phyloP scores from a whole-genome alignment of 2,888 invertebrate genomes.

The Mechanitis messenoides region DNA sequence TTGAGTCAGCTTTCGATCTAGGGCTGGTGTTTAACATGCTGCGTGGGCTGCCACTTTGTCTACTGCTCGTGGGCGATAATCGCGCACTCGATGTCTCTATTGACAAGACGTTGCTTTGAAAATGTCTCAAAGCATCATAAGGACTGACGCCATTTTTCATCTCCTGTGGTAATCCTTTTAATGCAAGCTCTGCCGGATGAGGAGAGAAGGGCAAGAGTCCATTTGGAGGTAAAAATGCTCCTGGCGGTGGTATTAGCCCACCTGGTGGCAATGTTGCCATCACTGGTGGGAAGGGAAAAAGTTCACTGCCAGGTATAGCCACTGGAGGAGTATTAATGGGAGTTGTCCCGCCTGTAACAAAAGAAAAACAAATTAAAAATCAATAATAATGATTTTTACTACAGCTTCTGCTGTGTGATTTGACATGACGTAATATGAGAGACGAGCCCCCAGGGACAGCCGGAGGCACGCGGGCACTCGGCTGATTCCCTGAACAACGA shows the following conservation, averaged over 20 bases:
- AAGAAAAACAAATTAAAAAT: constrained; percentile 34
- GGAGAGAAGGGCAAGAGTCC: constrained; percentile 73
- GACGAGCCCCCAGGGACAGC: constrained; percentile 64
- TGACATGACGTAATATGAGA: constrained; percentile 73
- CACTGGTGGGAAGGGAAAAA: constrained; percentile 66
- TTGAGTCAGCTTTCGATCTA: constrained; percentile 73
- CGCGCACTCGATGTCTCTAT: constrained; percentile 68
- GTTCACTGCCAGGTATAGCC: constrained; percentile 59
- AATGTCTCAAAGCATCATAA: constrained; percentile 73
- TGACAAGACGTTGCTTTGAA: constrained; percentile 66
- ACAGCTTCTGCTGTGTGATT: constrained; percentile 48
- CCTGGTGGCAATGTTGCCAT: constrained; percentile 64
- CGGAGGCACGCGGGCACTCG: constrained; percentile 64
- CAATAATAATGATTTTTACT: constrained; percentile 37
- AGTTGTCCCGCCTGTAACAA: constrained; percentile 65
- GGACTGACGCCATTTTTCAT: constrained; percentile 75
- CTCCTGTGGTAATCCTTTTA: constrained; percentile 68
- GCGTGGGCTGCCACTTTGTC: constrained; percentile 74
- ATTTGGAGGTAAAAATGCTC: constrained; percentile 74
- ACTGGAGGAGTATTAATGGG: constrained; percentile 59
- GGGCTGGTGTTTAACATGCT: constrained; percentile 62
- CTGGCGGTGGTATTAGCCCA: constrained; percentile 76
- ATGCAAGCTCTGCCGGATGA: constrained; percentile 70
- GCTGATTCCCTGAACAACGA: constrained; percentile 72
- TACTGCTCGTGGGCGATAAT: constrained; percentile 75